Evolutionary conservation across 92 coral and sea anemone genomes (phyloP).

Genomic region (Chrysogorgia sp.): DNA sequence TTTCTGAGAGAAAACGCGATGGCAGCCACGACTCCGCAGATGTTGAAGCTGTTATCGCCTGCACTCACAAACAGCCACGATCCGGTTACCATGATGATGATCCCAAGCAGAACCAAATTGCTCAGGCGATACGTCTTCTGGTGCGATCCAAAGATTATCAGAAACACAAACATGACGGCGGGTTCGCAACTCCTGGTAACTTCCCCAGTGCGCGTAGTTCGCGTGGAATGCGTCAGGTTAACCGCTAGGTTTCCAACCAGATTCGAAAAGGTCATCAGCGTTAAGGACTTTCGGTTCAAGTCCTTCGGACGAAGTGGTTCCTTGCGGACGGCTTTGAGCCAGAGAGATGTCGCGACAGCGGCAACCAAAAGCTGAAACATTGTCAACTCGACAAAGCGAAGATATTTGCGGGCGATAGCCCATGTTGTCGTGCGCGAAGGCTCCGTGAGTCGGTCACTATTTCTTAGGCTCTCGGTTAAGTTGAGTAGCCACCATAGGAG

Average conservation of each 20-base stretch:
- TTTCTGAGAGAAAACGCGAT: constrained; percentile 40
- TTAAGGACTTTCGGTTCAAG: neutral
- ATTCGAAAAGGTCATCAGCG: constrained; percentile 17
- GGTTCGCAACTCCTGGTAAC: constrained; percentile 18
- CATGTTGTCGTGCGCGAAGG: neutral
- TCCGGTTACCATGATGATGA: constrained; percentile 21
- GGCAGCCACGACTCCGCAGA: constrained; percentile 38
- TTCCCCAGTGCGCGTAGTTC: constrained; percentile 1
- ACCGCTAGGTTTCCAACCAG: constrained; percentile 14
- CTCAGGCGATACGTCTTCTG: neutral
- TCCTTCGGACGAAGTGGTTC: neutral
- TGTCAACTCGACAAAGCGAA: constrained; percentile 44
- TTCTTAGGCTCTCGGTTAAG: neutral
- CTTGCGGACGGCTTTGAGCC: constrained; percentile 18
- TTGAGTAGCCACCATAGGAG: constrained; percentile 12
- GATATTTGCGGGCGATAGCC: constrained; percentile 23
- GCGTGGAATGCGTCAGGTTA: constrained; percentile 10
- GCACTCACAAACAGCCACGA: constrained; percentile 22
- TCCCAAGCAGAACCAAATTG: neutral
- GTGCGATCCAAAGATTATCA: neutral
- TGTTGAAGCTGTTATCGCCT: neutral
- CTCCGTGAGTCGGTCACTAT: neutral
- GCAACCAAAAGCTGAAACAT: constrained; percentile 31
- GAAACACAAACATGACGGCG: neutral
- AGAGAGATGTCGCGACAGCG: neutral